phyloP scores from a whole-genome alignment of 1,140 invertebrate species.

The Alviniconcha marisindica region DNA sequence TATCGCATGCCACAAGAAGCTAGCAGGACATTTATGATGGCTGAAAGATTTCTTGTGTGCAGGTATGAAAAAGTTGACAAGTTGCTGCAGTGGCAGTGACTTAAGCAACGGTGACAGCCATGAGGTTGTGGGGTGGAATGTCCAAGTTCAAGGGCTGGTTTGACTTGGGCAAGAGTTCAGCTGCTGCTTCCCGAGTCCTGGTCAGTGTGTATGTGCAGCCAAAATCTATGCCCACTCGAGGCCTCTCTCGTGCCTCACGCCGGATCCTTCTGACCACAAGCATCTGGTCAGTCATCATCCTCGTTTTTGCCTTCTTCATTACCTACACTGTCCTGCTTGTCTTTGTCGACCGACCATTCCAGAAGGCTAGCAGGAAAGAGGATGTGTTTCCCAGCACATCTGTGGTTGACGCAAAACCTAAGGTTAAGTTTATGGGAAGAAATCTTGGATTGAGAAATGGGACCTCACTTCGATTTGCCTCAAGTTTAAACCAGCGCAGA shows the following conservation, averaged over 20 bases:
- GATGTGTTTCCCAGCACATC: not conserved
- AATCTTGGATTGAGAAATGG: not conserved
- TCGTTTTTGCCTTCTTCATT: constrained; percentile 52
- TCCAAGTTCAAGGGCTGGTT: not conserved
- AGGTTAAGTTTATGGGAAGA: constrained; percentile 15
- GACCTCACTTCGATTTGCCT: not conserved
- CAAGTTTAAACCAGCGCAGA: not conserved
- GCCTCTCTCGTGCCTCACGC: constrained; percentile 47
- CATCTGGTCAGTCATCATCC: constrained; percentile 53
- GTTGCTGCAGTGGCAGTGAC: not conserved
- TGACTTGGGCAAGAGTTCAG: not conserved
- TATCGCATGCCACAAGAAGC: no score
- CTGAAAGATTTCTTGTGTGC: not conserved
- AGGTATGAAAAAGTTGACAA: not conserved
- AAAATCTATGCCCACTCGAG: constrained; percentile 38
- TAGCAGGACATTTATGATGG: not conserved
- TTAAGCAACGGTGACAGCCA: not conserved
- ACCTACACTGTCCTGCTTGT: constrained; percentile 57
- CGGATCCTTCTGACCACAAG: constrained; percentile 56
- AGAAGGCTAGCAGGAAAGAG: constrained; percentile 18
- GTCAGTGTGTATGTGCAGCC: constrained; percentile 38
- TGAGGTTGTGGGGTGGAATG: not conserved
- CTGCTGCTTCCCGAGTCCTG: constrained; percentile 25
- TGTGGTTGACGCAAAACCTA: not conserved
- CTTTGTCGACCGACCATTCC: constrained; percentile 52